A percentile compares a stretch with the other conserved stretches of the same genome.
Conservation (phyloP, 1,140 invertebrate species). For the Penaeus chinensis region DNA sequence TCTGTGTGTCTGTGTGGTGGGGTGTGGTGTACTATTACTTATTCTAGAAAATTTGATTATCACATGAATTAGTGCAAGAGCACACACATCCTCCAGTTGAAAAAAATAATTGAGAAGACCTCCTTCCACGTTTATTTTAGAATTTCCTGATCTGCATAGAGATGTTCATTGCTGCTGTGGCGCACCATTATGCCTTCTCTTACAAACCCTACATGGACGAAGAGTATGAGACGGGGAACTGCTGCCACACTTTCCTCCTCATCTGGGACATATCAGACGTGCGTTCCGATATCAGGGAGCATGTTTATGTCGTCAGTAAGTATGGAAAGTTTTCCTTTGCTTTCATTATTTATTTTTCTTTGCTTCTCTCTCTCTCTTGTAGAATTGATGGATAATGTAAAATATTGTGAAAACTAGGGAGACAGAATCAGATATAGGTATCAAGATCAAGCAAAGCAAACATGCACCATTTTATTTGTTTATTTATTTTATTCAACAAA, state of each 20-base stretch:
- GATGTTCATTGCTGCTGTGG: constrained; percentile 95
- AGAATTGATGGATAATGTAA: no score
- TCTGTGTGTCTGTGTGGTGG: no score
- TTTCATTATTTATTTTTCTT: not conserved
- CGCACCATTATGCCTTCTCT: constrained; percentile 95
- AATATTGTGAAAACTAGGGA: no score
- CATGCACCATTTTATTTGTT: not conserved
- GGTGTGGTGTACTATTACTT: no score
- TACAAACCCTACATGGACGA: constrained; percentile 84
- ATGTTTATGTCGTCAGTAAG: constrained; percentile 82
- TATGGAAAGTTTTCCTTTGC: not conserved
- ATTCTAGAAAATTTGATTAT: no score
- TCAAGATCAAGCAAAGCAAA: no score
- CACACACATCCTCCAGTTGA: no score
- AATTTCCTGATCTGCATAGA: constrained; percentile 97
- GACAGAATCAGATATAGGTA: no score
- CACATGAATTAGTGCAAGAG: no score
- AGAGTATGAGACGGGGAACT: constrained; percentile 71
- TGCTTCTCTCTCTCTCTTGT: not conserved
- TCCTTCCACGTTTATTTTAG: constrained; percentile 68
- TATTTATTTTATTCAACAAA: not conserved
- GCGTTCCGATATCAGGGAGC: constrained; percentile 89
- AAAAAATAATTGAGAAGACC: not conserved
- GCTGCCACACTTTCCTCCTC: constrained; percentile 77
- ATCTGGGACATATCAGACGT: constrained; percentile 98